Base-by-base conservation (phyloP, 2,888 invertebrate species). In the Odontothrips loti region DNA sequence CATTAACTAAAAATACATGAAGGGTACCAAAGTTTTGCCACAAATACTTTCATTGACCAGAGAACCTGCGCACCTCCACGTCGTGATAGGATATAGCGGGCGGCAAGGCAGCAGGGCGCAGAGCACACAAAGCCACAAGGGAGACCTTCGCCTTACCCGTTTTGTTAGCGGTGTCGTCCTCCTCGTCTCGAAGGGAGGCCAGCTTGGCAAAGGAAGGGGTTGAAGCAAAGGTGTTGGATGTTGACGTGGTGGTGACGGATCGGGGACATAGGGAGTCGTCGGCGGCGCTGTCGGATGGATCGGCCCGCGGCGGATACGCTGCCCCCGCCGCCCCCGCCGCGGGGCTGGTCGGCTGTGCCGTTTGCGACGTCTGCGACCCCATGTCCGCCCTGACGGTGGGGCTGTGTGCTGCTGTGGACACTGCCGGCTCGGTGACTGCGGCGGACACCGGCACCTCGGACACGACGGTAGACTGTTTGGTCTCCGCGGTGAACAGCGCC, bases 181-280 rank as follows among this genome's bases (percentile, higher is more conserved):
- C 68, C 3, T n/a, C 68, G 20, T 58, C 58, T 9, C 58, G 58
- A 4, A 58, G 58, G 58, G 58, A 58, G 68, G 68, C 68, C 68
- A 58, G 58, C 58, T n/a, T 27, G 27, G 68, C 68, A 12, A 58
- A 27, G 68, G 68, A 75, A 27, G 23, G 68, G 34, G 34, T 43
- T 43, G 51, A 51, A 51, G 58, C 58, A 58, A 43, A 58, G 58
- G 58, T 58, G 58, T 58, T 58, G 58, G 58, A 58, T 58, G 58
- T 58, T 58, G 58, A 58, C 58, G 58, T 58, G 58, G 20, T 58
- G 58, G 17, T 58, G 58, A 58, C 2, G 58, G 58, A 58, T 58
- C 58, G 58, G 17, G 34, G 34, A 6, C 3, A 43, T 4, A 58
- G 3, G 34, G 34, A 43, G 34, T 43, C 34, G 34, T 43, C 34